phyloP scores from a whole-genome alignment of 1,140 invertebrate genomes.

The Microplitis demolitor region DNA sequence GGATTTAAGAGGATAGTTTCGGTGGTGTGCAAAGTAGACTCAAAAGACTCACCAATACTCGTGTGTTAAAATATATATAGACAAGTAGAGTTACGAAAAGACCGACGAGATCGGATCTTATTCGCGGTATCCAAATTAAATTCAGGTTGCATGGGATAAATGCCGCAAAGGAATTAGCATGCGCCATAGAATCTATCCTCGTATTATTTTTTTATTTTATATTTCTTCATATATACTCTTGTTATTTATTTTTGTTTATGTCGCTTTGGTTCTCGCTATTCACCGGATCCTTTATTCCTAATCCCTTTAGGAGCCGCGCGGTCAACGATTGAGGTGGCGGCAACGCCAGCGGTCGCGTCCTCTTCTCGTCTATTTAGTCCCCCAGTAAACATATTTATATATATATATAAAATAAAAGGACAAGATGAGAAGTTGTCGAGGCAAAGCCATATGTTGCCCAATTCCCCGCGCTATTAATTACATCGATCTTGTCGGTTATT shows the following conservation, averaged over 20 bases:
- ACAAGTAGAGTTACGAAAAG: neutral
- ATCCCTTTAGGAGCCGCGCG: conserved; percentile 47
- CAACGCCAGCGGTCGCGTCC: conserved; percentile 34
- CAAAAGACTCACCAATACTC: too few relatives aligned
- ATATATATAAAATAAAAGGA: conserved; percentile 20
- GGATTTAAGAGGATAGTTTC: neutral
- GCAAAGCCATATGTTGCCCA: conserved; percentile 55
- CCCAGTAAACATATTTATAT: neutral
- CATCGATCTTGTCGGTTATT: conserved; percentile 49
- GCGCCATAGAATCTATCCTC: conserved; percentile 38
- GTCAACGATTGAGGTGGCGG: conserved; percentile 48
- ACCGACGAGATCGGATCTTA: conserved; percentile 19
- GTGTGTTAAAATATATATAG: neutral
- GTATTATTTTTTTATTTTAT: conserved; percentile 30
- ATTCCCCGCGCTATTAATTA: conserved; percentile 58
- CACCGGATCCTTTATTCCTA: conserved; percentile 34
- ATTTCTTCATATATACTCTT: neutral
- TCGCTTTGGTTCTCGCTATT: conserved; percentile 24
- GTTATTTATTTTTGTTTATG: conserved; percentile 42
- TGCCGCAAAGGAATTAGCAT: conserved; percentile 50
- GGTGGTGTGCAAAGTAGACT: too few relatives aligned
- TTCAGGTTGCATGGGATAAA: conserved; percentile 17
- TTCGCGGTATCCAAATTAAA: conserved; percentile 29
- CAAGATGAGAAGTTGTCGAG: conserved; percentile 26
- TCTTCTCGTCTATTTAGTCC: conserved; percentile 30